Evolutionary conservation across 2,113 vertebrate genomes (phyloP).

Genomic region (Apodemus speciosus): DNA sequence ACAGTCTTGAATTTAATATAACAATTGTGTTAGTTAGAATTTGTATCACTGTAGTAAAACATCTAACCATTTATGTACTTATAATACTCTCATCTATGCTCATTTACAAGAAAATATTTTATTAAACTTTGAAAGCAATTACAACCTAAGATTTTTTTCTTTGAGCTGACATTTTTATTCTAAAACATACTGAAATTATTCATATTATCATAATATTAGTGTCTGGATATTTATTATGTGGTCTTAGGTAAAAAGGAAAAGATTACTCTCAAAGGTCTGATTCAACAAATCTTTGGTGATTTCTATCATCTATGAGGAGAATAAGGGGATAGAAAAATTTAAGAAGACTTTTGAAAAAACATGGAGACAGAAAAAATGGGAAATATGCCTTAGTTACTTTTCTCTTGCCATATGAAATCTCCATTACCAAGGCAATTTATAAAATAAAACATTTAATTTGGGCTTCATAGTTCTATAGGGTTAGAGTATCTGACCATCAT

Average conservation of each 20-base stretch:
- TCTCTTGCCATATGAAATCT: neutral
- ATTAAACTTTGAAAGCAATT: neutral
- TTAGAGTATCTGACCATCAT: neutral
- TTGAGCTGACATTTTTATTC: neutral
- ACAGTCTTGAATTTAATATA: constrained; percentile 3
- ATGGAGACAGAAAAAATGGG: neutral
- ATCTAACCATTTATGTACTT: neutral
- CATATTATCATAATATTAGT: neutral
- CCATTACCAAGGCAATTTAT: neutral
- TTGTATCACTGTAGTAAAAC: neutral
- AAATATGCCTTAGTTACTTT: neutral
- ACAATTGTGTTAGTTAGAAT: neutral
- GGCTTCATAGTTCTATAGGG: neutral
- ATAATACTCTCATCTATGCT: neutral
- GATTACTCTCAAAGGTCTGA: neutral
- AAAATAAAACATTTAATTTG: neutral
- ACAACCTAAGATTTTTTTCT: neutral
- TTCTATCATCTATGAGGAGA: neutral
- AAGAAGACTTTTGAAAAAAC: neutral
- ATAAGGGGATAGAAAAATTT: neutral
- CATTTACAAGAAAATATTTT: constrained; percentile 5
- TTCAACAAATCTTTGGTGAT: neutral
- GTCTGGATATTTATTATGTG: constrained; percentile 33
- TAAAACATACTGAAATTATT: neutral
- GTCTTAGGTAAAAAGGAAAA: constrained; percentile 6